These are phyloP conservation scores for Cynoglossus semilaevis DNA, from an alignment of 2,113 vertebrate species.

Conservation along the genomic window DNA sequence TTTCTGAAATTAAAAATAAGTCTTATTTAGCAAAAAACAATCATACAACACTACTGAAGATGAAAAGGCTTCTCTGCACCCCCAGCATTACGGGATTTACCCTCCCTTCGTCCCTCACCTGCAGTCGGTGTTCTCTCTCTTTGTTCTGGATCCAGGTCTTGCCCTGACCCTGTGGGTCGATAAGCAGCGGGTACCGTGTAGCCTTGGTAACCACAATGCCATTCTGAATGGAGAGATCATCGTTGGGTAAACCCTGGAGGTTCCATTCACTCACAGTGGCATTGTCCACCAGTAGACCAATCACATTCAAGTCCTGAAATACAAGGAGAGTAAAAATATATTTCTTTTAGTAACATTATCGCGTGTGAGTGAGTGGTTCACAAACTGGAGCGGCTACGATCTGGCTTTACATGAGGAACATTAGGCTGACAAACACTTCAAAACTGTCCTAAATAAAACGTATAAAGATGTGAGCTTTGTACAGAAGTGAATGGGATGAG, in stretches of 20 bases:
- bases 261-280: conserved; percentile 82
- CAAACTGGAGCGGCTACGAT: too few relatives aligned
- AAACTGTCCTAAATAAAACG: too few relatives aligned
- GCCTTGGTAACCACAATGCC: conserved; percentile 85
- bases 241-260: conserved; percentile 82
- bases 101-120: conserved; percentile 63
- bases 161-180: conserved; percentile 86
- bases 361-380: too few relatives aligned
- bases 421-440: too few relatives aligned
- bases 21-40: too few relatives aligned
- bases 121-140: conserved; percentile 78
- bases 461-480: not conserved
- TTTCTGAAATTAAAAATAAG: too few relatives aligned
- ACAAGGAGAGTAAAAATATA: not conserved
- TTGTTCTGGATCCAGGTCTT: conserved; percentile 86
- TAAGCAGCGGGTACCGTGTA: conserved; percentile 82
- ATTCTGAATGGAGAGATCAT: conserved; percentile 86
- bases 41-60: too few relatives aligned
- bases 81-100: too few relatives aligned
- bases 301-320: conserved; percentile 78
- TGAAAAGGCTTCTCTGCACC: too few relatives aligned
- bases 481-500: conserved; percentile 61
- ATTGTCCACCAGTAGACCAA: conserved; percentile 80
- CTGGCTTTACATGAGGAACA: too few relatives aligned
- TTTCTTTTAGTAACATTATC: too few relatives aligned